Conservation (phyloP, 2,797 vertebrate species). For the Balearica regulorum region DNA sequence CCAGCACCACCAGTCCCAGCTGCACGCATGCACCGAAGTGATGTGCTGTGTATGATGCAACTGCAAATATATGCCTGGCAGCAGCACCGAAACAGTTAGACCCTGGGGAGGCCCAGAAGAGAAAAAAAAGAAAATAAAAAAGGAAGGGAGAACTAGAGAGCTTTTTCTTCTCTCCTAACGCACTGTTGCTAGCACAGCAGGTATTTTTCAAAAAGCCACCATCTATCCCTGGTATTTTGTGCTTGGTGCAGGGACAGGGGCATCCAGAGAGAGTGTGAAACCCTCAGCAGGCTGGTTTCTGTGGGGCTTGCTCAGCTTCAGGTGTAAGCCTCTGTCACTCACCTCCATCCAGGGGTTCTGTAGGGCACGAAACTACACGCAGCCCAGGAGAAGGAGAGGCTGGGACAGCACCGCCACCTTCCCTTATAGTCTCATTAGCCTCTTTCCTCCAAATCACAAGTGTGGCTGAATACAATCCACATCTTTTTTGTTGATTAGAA, state of each 20-base stretch:
- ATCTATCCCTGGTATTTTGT: neutral
- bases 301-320: neutral
- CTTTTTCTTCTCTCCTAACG: neutral
- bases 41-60: conserved; percentile 43
- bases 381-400: accelerated
- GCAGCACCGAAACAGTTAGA: neutral
- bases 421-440: neutral
- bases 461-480: neutral
- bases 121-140: neutral
- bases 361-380: neutral
- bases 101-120: neutral
- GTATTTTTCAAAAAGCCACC: neutral
- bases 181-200: neutral
- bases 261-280: neutral
- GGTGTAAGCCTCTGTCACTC: neutral
- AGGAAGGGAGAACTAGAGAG: neutral
- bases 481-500: neutral
- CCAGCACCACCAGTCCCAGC: conserved; percentile 62
- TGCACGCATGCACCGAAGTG: neutral
- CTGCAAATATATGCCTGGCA: conserved; percentile 4
- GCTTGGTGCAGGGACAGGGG: neutral
- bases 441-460: neutral
- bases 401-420: neutral
- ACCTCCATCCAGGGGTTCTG: neutral
- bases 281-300: neutral